These are phyloP conservation scores for Micromussa lordhowensis DNA, from an alignment of 92 coral and sea anemone species.

Conservation along the genomic window DNA sequence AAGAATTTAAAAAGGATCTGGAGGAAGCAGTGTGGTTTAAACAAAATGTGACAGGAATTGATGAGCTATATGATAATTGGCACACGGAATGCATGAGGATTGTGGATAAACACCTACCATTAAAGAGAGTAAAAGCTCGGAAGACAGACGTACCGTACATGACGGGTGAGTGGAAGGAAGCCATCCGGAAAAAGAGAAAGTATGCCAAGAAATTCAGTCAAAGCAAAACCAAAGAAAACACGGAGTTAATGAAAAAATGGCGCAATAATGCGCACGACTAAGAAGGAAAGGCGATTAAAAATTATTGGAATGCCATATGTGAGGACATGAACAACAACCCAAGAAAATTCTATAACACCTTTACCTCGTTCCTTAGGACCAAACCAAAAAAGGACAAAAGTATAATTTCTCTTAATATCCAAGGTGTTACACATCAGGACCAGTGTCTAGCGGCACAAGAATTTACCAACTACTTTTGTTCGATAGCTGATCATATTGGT, in stretches of 20 bases:
- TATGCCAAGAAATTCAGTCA: constrained; percentile 5
- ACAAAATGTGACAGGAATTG: neutral
- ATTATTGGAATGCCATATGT: constrained; percentile 17
- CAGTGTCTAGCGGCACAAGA: too few species aligned
- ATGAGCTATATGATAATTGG: neutral
- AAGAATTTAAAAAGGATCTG: neutral
- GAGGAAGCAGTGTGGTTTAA: neutral
- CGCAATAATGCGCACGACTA: neutral
- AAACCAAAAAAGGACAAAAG: too few species aligned
- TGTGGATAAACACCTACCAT: constrained; percentile 15
- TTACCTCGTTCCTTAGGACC: too few species aligned
- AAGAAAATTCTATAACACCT: too few species aligned
- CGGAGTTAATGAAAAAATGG: neutral
- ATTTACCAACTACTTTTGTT: too few species aligned
- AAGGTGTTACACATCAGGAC: too few species aligned
- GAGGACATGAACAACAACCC: too few species aligned
- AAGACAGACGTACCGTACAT: too few species aligned
- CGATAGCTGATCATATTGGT: too few species aligned
- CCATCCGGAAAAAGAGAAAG: constrained; percentile 13
- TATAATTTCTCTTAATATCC: too few species aligned
- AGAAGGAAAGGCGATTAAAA: constrained; percentile 16
- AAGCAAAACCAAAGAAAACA: neutral
- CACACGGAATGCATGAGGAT: neutral
- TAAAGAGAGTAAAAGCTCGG: neutral
- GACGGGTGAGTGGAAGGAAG: constrained; percentile 9